Conservation (phyloP, 1,140 invertebrate species). For the Drosophila willistoni region DNA sequence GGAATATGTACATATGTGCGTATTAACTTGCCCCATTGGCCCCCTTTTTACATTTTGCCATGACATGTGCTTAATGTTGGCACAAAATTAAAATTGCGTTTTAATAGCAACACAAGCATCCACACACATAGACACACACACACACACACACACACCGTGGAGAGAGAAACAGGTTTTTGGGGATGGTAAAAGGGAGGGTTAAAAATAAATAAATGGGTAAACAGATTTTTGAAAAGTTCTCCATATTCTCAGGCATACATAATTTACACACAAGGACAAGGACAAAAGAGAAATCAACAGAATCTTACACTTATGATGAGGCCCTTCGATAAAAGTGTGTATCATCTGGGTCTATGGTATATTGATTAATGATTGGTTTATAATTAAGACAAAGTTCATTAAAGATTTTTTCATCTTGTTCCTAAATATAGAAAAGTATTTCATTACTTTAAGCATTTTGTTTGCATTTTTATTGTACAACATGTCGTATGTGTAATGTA, state of each 20-base stretch:
- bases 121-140: neutral
- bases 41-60: conserved; percentile 5
- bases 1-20: conserved; percentile 2
- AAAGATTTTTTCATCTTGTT: no score
- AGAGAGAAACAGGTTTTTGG: neutral
- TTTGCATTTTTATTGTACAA: neutral
- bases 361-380: no score
- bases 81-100: conserved; percentile 65
- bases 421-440: no score
- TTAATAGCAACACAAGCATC: conserved; percentile 47
- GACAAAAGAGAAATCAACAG: neutral
- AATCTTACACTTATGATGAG: no score
- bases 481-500: neutral
- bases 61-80: conserved; percentile 53
- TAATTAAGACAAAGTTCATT: no score
- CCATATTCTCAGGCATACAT: neutral
- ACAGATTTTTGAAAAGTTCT: conserved; percentile 1
- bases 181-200: neutral
- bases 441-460: no score
- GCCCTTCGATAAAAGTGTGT: no score
- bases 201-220: conserved; percentile 1
- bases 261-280: neutral
- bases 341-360: no score
- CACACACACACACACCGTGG: neutral
- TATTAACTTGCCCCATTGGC: conserved; percentile 4